Base-by-base conservation (phyloP, 1,140 invertebrate genomes). In the Neodiprion fabricii region DNA sequence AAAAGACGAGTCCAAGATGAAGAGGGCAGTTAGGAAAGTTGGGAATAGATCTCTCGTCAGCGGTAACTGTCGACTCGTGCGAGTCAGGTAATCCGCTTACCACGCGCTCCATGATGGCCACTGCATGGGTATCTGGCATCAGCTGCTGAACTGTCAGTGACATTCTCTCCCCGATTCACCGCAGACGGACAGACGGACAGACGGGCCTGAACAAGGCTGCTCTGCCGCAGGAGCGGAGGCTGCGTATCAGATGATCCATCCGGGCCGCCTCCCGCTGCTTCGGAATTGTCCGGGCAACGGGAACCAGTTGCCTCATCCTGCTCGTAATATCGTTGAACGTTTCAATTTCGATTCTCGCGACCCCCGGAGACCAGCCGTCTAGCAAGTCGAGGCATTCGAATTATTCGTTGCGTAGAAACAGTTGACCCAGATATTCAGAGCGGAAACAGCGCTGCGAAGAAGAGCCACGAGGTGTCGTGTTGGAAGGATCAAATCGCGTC, bases 371-470 rank as follows among this genome's bases (percentile, higher is more conserved):
- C 28, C 11, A 61, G 28, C 11, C 53, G 53, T 14, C 70, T 74
- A 70, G 77, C 72, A 48, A 14, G 21, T 12, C 7, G 50, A 50
- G 72, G 76, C 84, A 84, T 83, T 78, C 83, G 69, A 81, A 78
- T 77, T 75, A 81, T 82, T 76, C 77, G 40, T 76, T 73, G 49
- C 72, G 73, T 76, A 70, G 69, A 79, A 73, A 75, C 74, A 74
- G 11, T 23, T 66, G 75, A 81, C 68, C 49, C 67, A 75, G 79
- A 66, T 76, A 78, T 80, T 82, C 83, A 78, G 75, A 74, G 71
- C 74, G 78, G 73, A 82, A 83, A 75, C 72, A 61, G 77, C 79
- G 82, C 79, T 3, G 28, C 75, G 73, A 82, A 83, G 83, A 84
- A 65, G 17, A 7, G 12, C 1, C 61, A 1, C 61, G 12, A 14